Evolutionary conservation across 2,888 invertebrate genomes (phyloP), one percentile per base, ranked within the genome.

Genomic region (Hypena proboscidalis): DNA sequence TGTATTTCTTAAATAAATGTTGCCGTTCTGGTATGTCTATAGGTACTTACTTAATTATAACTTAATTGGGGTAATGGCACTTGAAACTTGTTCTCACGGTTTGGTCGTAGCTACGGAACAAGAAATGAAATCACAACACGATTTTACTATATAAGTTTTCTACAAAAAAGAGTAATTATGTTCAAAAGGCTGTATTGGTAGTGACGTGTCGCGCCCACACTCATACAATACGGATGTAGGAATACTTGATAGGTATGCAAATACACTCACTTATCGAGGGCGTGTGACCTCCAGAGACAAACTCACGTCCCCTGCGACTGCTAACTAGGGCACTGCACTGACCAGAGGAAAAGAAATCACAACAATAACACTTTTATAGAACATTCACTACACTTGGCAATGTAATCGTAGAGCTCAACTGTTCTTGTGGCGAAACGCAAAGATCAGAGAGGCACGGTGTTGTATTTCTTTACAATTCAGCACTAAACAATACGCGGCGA

Each of bases 161-260:
- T 27, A 25, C 10, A 44, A 29, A 32, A 29, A 44, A 41, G 29
- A 30, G 41, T 50, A 61, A 59, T 58, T 55, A 58, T 50, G 63
- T 70, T 26, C 67, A 80, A 75, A 80, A 77, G 77, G 80, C 69
- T 70, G 63, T 54, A 60, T 74, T 71, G 54, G 49, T 42, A 61
- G 79, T 88, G 88, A 90, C 90, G 90, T 90, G 90, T 89, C 88
- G 74, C 85, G 73, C 82, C 84, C 81, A 85, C 85, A 75, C 72
- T 63, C 23, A 67, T 63, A 61, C 72, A 74, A 79, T 66, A 77
- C 81, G 82, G 81, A 85, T 83, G 70, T 75, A 67, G 66, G 73
- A 72, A 68, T 58, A 74, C 58, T 69, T 25, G 36, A 33, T 38
- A 69, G 73, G 65, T 80, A 86, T 87, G 83, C 82, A 80, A 86